These are phyloP conservation scores for Harpagoxenus sublaevis DNA, from an alignment of 2,888 invertebrate species.

Conservation along the genomic window DNA sequence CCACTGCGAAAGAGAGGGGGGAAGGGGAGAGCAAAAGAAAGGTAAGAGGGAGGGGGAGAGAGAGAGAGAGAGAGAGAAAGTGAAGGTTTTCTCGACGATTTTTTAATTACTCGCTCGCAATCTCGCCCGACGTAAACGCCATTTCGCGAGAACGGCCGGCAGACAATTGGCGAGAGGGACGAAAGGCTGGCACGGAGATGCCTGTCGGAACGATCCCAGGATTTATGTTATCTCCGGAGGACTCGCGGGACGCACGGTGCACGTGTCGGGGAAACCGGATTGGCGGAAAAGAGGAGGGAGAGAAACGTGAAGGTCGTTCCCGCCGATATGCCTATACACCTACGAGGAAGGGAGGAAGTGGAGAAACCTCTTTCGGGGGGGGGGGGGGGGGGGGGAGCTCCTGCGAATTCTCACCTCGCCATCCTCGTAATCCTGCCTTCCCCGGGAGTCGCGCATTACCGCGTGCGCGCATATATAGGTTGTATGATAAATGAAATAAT, in stretches of 20 bases:
- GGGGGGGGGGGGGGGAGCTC: not conserved
- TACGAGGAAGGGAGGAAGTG: not conserved
- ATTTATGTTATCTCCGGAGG: conserved; percentile 47
- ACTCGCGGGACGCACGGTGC: conserved; percentile 38
- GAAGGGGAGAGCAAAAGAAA: not conserved
- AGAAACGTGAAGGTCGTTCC: conserved; percentile 41
- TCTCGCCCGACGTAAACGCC: conserved; percentile 45
- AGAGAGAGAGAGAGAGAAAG: not conserved
- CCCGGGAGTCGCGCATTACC: conserved; percentile 33
- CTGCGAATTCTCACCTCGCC: conserved; percentile 46
- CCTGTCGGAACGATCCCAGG: conserved; percentile 42
- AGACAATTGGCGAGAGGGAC: conserved; percentile 44
- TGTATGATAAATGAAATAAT: conserved; percentile 56
- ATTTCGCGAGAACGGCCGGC: conserved; percentile 43
- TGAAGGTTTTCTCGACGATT: conserved; percentile 44
- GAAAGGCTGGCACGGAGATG: conserved; percentile 25
- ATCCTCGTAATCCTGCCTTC: conserved; percentile 35
- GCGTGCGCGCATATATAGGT: conserved; percentile 19
- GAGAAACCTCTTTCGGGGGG: not conserved
- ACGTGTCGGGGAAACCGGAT: conserved; percentile 47
- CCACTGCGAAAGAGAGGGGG: not conserved
- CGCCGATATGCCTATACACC: conserved; percentile 22
- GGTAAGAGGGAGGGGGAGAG: not conserved
- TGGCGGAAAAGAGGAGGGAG: conserved; percentile 26
- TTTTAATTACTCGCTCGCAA: conserved; percentile 57